A percentile compares a stretch with the other conserved stretches of the same genome.
Evolutionary conservation across 2,113 vertebrate species (phyloP).

Genomic region (Lonchura striata): DNA sequence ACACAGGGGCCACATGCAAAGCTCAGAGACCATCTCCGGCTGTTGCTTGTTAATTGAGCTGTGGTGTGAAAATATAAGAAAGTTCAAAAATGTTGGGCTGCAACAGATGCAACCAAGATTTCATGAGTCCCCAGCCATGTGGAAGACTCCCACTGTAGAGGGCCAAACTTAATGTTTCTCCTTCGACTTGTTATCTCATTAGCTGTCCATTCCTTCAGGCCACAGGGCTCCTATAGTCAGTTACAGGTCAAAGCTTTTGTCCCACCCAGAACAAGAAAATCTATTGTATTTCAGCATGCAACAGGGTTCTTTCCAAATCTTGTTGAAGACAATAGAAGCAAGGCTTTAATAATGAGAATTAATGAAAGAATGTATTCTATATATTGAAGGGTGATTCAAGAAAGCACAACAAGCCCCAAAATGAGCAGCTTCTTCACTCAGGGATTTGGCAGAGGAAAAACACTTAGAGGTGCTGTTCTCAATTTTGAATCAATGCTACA

Average conservation of each 20-base stretch:
- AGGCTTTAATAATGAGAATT: neutral
- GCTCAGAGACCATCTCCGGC: neutral
- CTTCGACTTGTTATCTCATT: neutral
- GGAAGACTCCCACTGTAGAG: neutral
- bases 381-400: neutral
- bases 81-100: neutral
- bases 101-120: neutral
- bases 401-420: neutral
- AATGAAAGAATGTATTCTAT: neutral
- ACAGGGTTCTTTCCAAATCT: neutral
- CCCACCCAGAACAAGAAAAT: neutral
- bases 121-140: fast-evolving
- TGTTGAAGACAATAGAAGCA: neutral
- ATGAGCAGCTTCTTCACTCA: neutral
- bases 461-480: neutral
- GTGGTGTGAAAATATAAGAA: neutral
- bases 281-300: neutral
- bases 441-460: neutral
- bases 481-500: neutral
- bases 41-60: neutral
- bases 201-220: neutral
- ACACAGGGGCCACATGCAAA: neutral
- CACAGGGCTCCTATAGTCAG: neutral
- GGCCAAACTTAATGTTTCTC: neutral
- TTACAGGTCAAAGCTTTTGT: neutral